Base-by-base conservation (phyloP, 1,140 invertebrate genomes). In the Drosophila neocordata region DNA sequence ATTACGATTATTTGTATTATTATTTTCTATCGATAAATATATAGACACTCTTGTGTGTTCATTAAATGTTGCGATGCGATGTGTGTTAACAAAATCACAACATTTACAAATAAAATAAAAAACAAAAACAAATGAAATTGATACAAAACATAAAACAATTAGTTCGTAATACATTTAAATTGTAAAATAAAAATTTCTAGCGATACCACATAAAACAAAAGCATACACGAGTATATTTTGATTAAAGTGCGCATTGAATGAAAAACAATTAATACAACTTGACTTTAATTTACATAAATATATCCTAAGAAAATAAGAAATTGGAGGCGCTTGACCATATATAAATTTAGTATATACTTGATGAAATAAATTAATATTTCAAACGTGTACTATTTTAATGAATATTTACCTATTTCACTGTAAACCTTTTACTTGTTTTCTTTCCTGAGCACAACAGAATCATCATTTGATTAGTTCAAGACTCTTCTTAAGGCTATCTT, bases 151-250 rank as follows among this genome's bases (percentile, higher is more conserved):
- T 48, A 48, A 48, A 48, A 48, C 41, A 48, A 48, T 48, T 76
- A 76, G 73, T 76, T 74, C 7, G 74, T 74, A 74, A 74, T 51
- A 76, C 76, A 76, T 77, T 78, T 76, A 74, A 87, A 87, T 53
- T 85, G 82, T 85, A 85, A 85, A 85, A 85, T 85, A 85, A 70
- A 31, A 79, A 71, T 87, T 68, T 82, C 78, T 85, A 85, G 81
- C 82, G 65, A 87, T 85, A 85, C 82, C 41, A 81, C 78, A 85
- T 66, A 87, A 61, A 63, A 35, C 13, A 65, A 65, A 74, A 58
- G 68, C 63, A 65, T 38, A 51, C 13, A 53, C 38, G 27, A 52
- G 68, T 75, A 75, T 78, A 72, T 68, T 65, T 84, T 82, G 38
- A 71, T 69, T 69, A 64, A 65, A 68, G 53, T 69, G 78, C 64